These are phyloP conservation scores for Dicaeum eximium DNA, from an alignment of 2,113 vertebrate species.

Conservation along the genomic window DNA sequence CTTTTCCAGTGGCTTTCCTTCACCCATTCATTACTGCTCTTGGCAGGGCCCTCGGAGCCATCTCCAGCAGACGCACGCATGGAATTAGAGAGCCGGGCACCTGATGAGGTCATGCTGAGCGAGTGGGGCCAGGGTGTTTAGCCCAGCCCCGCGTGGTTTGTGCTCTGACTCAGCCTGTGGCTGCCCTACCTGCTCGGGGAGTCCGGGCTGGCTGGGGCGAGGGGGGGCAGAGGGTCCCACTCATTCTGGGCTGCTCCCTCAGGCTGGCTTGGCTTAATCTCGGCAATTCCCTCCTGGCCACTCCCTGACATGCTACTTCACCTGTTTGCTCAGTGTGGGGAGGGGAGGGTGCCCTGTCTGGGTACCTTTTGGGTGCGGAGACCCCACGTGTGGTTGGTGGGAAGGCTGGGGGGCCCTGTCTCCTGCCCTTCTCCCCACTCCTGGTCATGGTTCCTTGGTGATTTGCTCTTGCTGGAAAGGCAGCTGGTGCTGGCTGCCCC, in stretches of 20 bases:
- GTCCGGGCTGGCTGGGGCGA: fast-evolving
- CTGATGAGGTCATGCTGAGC: constrained; percentile 18
- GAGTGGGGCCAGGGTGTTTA: neutral
- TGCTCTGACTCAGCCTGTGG: constrained; percentile 35
- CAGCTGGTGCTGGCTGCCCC: fast-evolving
- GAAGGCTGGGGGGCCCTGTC: too few relatives aligned
- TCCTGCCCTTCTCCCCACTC: neutral
- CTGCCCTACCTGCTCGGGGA: neutral
- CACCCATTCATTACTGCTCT: neutral
- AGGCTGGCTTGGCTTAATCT: neutral
- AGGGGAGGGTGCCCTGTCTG: neutral
- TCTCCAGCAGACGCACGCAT: neutral
- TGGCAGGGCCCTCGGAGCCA: neutral
- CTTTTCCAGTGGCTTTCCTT: neutral
- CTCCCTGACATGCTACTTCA: neutral
- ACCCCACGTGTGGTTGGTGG: fast-evolving
- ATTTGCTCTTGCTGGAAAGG: neutral
- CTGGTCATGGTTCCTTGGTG: fast-evolving
- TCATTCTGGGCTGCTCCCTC: neutral
- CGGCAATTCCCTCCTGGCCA: neutral
- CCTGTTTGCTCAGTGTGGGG: neutral
- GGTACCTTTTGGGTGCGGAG: neutral
- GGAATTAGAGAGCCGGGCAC: constrained; percentile 13
- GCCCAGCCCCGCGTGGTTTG: neutral
- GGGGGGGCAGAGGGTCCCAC: neutral